Evolutionary conservation across 2,888 invertebrate genomes (phyloP).

Genomic region (Chymomyza procnemis): DNA sequence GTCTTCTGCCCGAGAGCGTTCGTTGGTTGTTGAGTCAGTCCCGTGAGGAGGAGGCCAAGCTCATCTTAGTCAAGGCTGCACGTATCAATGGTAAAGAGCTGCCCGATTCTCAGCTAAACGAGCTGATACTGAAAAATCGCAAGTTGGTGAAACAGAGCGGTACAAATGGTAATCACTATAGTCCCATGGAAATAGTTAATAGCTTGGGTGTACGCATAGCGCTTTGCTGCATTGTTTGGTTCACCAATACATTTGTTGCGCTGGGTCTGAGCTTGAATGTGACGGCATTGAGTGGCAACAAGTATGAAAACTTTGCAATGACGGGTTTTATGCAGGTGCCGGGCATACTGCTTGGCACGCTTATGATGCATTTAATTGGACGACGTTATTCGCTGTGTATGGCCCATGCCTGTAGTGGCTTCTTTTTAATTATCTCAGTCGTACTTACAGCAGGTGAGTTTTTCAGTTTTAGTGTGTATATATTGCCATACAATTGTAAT

Average conservation of each 20-base stretch:
- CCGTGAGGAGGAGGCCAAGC: constrained; percentile 80
- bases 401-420: constrained; percentile 82
- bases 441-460: constrained; percentile 38
- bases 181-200: constrained; percentile 46
- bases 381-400: constrained; percentile 82
- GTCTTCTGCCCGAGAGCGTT: constrained; percentile 85
- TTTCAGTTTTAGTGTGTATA: too few relatives aligned
- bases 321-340: constrained; percentile 83
- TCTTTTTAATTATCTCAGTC: constrained; percentile 64
- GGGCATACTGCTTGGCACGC: constrained; percentile 82
- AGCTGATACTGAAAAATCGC: constrained; percentile 51
- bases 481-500: too few relatives aligned
- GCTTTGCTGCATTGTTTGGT: constrained; percentile 87
- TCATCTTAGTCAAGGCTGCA: constrained; percentile 82
- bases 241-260: constrained; percentile 86
- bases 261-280: constrained; percentile 88
- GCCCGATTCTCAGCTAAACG: constrained; percentile 48
- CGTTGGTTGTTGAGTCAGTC: constrained; percentile 86
- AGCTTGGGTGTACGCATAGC: constrained; percentile 67
- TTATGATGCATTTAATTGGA: constrained; percentile 83
- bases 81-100: constrained; percentile 79
- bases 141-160: constrained; percentile 31
- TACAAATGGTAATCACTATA: constrained; percentile 42
- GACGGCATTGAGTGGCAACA: constrained; percentile 84
- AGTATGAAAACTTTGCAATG: constrained; percentile 85